A percentile compares a stretch with the other conserved stretches of the same genome.
phyloP scores from a whole-genome alignment of 2,888 invertebrate genomes.

The Theretra japonica region DNA sequence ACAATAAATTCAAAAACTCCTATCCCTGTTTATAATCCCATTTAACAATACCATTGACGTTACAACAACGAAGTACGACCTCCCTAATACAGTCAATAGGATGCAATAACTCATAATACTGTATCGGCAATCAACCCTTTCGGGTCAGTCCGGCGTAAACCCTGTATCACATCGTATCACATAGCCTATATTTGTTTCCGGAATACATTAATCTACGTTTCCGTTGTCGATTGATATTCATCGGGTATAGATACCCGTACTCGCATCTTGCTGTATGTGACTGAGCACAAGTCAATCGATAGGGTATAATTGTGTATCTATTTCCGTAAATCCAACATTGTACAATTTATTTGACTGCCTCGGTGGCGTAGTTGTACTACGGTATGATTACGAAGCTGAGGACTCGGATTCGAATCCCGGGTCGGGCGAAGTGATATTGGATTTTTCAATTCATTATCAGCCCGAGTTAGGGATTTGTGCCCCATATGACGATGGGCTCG shows the following conservation, averaged over 20 bases:
- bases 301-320: not conserved
- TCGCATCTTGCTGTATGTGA: constrained; percentile 10
- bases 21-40: not conserved
- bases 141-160: constrained; percentile 27
- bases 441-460: too few species aligned
- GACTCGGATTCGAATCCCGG: too few species aligned
- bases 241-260: not conserved
- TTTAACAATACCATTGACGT: not conserved
- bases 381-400: too few species aligned
- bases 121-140: constrained; percentile 32
- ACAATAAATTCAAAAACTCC: too few species aligned
- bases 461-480: too few species aligned
- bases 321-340: not conserved
- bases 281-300: not conserved
- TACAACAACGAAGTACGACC: not conserved
- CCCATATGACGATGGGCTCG: too few species aligned
- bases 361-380: too few species aligned
- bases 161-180: constrained; percentile 35
- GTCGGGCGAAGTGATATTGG: too few species aligned
- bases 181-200: constrained; percentile 63
- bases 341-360: not conserved
- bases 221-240: constrained; percentile 42
- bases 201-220: constrained; percentile 55
- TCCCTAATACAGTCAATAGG: constrained; percentile 26
- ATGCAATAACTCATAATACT: constrained; percentile 27